Conservation (phyloP, 2,797 vertebrate species). For the Pempheris klunzingeri region DNA sequence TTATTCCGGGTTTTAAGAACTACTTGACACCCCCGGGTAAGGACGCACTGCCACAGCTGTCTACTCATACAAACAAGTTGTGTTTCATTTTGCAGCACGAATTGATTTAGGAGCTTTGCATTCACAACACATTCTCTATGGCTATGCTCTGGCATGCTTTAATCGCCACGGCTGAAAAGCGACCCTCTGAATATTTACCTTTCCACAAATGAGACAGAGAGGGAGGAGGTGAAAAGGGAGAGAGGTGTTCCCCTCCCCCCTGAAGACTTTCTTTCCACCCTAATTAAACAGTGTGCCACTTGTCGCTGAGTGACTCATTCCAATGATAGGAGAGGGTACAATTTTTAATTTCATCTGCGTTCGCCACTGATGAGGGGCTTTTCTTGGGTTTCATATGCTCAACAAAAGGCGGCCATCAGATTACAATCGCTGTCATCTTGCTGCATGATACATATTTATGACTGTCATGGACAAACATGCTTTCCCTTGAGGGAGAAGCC, state of each 20-base stretch:
- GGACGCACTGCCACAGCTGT: slow-evolving; percentile 72
- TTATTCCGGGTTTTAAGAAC: slow-evolving; percentile 69
- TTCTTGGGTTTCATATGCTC: slow-evolving; percentile 59
- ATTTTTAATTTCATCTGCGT: slow-evolving; percentile 61
- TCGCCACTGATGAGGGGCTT: slow-evolving; percentile 24
- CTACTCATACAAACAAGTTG: slow-evolving; percentile 73
- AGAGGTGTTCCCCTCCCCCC: slow-evolving; percentile 31
- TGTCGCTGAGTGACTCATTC: slow-evolving; percentile 60
- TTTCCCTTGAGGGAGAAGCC: slow-evolving; percentile 46
- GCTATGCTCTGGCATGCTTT: slow-evolving; percentile 70
- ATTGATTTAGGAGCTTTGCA: slow-evolving; percentile 70
- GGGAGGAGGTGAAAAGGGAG: slow-evolving; percentile 14
- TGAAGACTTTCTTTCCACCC: slow-evolving; percentile 66
- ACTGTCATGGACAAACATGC: slow-evolving; percentile 67
- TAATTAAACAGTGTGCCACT: slow-evolving; percentile 78
- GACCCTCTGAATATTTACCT: slow-evolving; percentile 79
- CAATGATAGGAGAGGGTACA: slow-evolving; percentile 49
- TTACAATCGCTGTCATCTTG: slow-evolving; percentile 75
- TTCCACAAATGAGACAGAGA: slow-evolving; percentile 64
- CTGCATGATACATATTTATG: slow-evolving; percentile 82
- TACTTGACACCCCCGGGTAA: slow-evolving; percentile 70
- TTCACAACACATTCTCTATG: slow-evolving; percentile 66
- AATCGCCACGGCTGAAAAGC: slow-evolving; percentile 56
- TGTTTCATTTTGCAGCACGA: slow-evolving; percentile 65
- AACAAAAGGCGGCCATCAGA: slow-evolving; percentile 69